Evolutionary conservation across 2,113 vertebrate species (phyloP).

Genomic region (Oophaga pumilio): DNA sequence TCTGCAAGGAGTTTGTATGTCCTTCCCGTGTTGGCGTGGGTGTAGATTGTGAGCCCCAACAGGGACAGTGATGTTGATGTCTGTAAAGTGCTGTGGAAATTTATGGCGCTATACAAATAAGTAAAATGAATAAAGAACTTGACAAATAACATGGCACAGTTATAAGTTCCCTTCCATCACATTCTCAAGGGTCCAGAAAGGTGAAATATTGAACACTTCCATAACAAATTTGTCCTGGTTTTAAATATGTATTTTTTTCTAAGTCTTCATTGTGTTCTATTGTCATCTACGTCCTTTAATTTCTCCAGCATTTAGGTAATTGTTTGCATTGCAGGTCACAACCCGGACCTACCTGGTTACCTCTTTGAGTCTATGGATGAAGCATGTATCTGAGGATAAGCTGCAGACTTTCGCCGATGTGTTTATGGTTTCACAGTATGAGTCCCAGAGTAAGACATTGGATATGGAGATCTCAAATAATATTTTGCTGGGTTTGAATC

Average conservation of each 20-base stretch:
- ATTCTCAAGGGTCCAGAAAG: too few species aligned
- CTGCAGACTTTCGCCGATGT: conserved; percentile 79
- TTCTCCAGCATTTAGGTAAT: not conserved
- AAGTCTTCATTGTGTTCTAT: not conserved
- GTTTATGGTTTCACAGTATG: conserved; percentile 80
- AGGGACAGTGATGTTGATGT: too few species aligned
- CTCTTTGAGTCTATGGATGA: conserved; percentile 84
- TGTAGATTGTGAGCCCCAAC: too few species aligned
- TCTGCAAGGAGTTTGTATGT: too few species aligned
- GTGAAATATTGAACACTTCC: too few species aligned
- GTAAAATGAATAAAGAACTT: too few species aligned
- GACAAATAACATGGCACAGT: too few species aligned
- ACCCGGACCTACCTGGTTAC: conserved; percentile 78
- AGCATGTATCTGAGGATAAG: conserved; percentile 88
- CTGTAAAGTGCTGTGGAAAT: too few species aligned
- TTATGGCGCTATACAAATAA: too few species aligned
- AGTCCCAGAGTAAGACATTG: conserved; percentile 61
- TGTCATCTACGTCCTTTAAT: not conserved
- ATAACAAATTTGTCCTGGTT: not conserved
- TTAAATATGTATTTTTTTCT: not conserved
- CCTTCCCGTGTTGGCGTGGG: too few species aligned
- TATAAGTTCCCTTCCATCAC: too few species aligned
- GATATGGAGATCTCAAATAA: conserved; percentile 68
- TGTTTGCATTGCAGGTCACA: conserved; percentile 71
- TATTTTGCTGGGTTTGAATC: conserved; percentile 79